Base-by-base conservation (phyloP, 2,888 invertebrate genomes). In the Xestia sexstrigata region DNA sequence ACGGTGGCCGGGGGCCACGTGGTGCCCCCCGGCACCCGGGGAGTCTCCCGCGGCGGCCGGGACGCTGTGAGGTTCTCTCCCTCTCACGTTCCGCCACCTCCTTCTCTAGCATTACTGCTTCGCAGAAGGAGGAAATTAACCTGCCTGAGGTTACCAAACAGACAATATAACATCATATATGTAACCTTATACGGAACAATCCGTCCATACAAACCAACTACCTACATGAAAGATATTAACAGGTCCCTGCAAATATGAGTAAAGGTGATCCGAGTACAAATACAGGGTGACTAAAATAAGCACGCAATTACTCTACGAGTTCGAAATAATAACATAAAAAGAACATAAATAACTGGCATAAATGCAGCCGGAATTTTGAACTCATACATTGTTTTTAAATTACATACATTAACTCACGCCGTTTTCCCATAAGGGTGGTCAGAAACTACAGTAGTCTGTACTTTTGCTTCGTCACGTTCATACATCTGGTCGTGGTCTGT, bases 311-410 rank as follows among this genome's bases (percentile, higher is more conserved):
- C 26, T 49, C 47, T 49, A 23, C 39, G 30, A 45, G 55, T 63
- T 58, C 30, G 2, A 63, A 42, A 23, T 71, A 79, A 67, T n/a
- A n/a, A n/a, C n/a, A n/a, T n/a, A n/a, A n/a, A n/a, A 52, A 23
- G 15, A 63, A 79, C n/a, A 65, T 60, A 74, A 80, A 65, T 73
- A 52, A 65, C 60, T 66, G 9, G 8, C n/a, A n/a, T n/a, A n/a
- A 78, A 69, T 55, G 39, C 15, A 42, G 20, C 60, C 55, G 30
- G 0, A 66, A 66, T 55, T 7, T 15, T 47, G 7, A 55, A 45
- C 45, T 35, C 63, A 75, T 42, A 20, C 15, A 13, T 47, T 39
- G 47, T 42, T 45, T 47, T 65, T 20, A 55, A 73, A 52, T n/a
- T n/a, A 45, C 20, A 35, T 11, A 30, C n/a, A 23, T 52, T 23